phyloP scores from a whole-genome alignment of 2,797 vertebrate genomes.

The Pterois miles region DNA sequence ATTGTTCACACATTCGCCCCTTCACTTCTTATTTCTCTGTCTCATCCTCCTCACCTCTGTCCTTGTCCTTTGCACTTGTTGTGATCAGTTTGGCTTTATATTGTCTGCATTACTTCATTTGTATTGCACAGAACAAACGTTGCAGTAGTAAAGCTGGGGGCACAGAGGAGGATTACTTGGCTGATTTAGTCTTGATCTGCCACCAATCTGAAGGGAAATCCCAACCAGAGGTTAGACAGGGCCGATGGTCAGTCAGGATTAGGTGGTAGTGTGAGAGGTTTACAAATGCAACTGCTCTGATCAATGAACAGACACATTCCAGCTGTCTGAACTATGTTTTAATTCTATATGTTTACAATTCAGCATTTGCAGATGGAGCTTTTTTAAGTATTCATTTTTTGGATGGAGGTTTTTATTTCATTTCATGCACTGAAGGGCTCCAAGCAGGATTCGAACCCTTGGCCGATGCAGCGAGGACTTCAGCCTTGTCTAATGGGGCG shows the following conservation, averaged over 20 bases:
- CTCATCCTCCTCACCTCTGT: not conserved
- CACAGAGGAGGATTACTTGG: constrained; percentile 24
- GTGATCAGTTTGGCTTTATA: not conserved
- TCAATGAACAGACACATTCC: constrained; percentile 22
- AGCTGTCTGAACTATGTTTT: not conserved
- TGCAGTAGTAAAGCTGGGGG: not conserved
- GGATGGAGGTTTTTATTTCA: too few relatives aligned
- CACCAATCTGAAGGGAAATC: constrained; percentile 41
- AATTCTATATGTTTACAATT: not conserved
- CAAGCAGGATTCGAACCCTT: too few relatives aligned
- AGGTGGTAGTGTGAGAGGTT: constrained; percentile 22
- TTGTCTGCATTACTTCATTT: constrained; percentile 20
- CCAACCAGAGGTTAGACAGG: constrained; percentile 23
- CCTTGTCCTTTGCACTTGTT: not conserved
- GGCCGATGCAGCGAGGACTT: too few relatives aligned
- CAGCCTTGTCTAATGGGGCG: too few relatives aligned
- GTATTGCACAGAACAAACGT: constrained; percentile 18
- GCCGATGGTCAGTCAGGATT: constrained; percentile 22
- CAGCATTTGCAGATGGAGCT: constrained; percentile 6
- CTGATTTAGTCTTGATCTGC: constrained; percentile 28
- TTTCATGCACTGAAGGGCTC: too few relatives aligned
- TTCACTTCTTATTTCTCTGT: not conserved
- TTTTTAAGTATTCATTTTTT: too few relatives aligned
- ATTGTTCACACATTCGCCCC: not conserved
- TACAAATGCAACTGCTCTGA: constrained; percentile 19